These are phyloP conservation scores for Halesus radiatus DNA, from an alignment of 1,140 invertebrate species.

Conservation along the genomic window DNA sequence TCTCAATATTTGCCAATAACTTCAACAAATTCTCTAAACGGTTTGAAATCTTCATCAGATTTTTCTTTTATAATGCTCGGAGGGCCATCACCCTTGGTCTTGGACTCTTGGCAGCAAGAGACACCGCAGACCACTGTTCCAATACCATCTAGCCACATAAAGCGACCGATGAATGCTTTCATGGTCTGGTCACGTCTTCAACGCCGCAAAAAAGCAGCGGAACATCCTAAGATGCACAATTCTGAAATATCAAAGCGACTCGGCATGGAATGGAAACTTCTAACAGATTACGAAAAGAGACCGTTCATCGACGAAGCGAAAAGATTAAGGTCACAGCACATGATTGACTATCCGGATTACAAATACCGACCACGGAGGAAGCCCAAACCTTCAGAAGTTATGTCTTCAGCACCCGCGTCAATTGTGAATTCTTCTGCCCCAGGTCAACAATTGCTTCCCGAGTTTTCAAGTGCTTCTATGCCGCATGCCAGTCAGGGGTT, in stretches of 20 bases:
- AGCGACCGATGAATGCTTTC: conserved; percentile 80
- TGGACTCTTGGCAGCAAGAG: conserved; percentile 33
- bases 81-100: background rate
- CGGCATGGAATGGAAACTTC: conserved; percentile 79
- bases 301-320: conserved; percentile 91
- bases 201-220: conserved; percentile 81
- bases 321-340: conserved; percentile 79
- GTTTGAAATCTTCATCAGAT: background rate
- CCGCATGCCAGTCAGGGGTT: conserved; percentile 61
- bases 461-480: conserved; percentile 60
- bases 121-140: background rate
- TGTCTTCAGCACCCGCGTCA: conserved; percentile 60
- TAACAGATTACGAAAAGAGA: conserved; percentile 77
- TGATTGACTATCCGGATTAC: conserved; percentile 82
- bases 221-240: conserved; percentile 87
- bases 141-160: conserved; percentile 67
- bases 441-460: conserved; percentile 58
- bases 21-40: background rate
- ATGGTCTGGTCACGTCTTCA: conserved; percentile 81
- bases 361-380: conserved; percentile 80
- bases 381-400: conserved; percentile 69
- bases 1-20: background rate
- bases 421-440: conserved; percentile 50
- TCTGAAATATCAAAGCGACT: conserved; percentile 83
- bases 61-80: background rate